Evolutionary conservation across 2,113 vertebrate species (phyloP).

Genomic region (Dicaeum eximium): DNA sequence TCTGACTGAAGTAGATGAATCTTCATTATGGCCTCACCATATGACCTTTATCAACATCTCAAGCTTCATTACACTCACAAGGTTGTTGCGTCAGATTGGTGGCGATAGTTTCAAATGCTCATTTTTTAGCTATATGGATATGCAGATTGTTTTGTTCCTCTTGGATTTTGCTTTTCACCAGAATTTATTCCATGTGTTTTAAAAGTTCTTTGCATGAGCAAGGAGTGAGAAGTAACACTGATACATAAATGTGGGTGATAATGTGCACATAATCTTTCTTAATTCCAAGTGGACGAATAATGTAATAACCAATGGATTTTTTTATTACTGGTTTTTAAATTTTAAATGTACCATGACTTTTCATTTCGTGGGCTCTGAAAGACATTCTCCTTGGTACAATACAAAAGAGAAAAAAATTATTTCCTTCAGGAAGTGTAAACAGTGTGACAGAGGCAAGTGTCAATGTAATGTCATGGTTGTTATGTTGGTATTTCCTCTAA

Average conservation of each 20-base stretch:
- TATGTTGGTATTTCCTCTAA: background rate
- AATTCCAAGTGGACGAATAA: background rate
- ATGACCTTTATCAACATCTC: conserved; percentile 52
- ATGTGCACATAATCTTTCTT: background rate
- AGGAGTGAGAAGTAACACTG: background rate
- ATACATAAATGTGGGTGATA: background rate
- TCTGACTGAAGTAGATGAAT: conserved; percentile 28
- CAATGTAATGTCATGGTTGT: background rate
- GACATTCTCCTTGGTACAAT: background rate
- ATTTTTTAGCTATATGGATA: background rate
- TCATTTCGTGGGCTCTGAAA: background rate
- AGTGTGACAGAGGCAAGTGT: background rate
- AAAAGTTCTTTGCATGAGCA: background rate
- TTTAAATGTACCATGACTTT: background rate
- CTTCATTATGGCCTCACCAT: conserved; percentile 18
- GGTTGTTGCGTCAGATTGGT: background rate
- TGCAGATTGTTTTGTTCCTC: background rate
- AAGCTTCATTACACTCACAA: conserved; percentile 42
- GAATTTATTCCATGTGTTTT: background rate
- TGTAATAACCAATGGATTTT: background rate
- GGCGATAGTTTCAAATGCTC: background rate
- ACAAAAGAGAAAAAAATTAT: background rate
- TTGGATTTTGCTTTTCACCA: background rate
- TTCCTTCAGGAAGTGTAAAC: background rate
- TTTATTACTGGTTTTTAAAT: background rate